phyloP scores from a whole-genome alignment of 2,888 invertebrate species.

The Ptilodon capucinus region DNA sequence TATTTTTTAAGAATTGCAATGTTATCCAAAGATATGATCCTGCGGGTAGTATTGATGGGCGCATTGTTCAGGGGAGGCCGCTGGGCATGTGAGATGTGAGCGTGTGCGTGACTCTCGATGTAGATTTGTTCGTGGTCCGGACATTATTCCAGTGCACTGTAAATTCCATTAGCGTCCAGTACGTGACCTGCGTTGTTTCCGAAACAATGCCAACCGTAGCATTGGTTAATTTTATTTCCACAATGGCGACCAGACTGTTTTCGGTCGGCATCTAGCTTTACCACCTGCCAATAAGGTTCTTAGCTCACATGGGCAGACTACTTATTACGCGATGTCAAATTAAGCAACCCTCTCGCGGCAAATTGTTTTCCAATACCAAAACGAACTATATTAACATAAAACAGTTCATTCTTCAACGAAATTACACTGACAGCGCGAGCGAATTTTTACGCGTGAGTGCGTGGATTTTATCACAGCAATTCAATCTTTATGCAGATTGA shows the following conservation, averaged over 20 bases:
- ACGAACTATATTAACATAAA: too few relatives aligned
- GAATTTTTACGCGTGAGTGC: too few relatives aligned
- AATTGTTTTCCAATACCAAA: too few relatives aligned
- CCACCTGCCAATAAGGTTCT: not conserved
- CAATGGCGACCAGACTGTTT: not conserved
- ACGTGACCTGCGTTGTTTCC: constrained; percentile 1
- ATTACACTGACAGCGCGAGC: too few relatives aligned
- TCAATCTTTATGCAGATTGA: too few relatives aligned
- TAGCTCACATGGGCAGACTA: too few relatives aligned
- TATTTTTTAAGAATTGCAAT: not conserved
- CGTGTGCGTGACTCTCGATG: constrained; percentile 31
- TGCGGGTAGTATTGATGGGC: not conserved
- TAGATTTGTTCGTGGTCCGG: constrained; percentile 26
- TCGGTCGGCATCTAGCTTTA: not conserved
- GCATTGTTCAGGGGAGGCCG: constrained; percentile 8
- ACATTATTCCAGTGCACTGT: constrained; percentile 16
- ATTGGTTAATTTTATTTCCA: constrained; percentile 1
- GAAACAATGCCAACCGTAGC: not conserved
- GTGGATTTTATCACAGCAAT: too few relatives aligned
- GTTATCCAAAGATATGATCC: not conserved
- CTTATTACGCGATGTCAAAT: too few relatives aligned
- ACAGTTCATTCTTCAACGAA: too few relatives aligned
- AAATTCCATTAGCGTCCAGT: constrained; percentile 19
- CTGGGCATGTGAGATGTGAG: constrained; percentile 26
- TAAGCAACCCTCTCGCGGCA: too few relatives aligned